phyloP scores from a whole-genome alignment of 1,140 invertebrate genomes.

The Cydia pomonella region DNA sequence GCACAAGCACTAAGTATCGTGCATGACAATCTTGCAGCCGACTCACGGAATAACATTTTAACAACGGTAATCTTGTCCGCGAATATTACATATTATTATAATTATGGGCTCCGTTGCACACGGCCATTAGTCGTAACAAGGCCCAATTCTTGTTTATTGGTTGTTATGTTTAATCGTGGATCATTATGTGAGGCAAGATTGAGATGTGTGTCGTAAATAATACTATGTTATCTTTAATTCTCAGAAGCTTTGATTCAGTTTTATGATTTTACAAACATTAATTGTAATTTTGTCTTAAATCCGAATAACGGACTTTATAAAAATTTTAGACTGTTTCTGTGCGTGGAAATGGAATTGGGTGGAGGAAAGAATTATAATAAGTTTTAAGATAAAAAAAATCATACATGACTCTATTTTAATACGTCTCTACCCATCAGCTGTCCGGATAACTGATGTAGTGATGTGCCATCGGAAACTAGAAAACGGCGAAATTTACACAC shows the following conservation, averaged over 20 bases:
- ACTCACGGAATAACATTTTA: conserved; percentile 19
- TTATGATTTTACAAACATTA: background rate
- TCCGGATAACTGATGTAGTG: too few relatives aligned
- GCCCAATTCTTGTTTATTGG: conserved; percentile 5
- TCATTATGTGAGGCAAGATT: background rate
- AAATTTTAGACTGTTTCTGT: too few relatives aligned
- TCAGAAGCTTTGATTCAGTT: background rate
- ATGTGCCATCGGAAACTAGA: too few relatives aligned
- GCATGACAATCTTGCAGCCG: background rate
- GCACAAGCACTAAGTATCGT: background rate
- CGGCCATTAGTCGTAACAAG: conserved; percentile 23
- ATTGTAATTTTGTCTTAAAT: too few relatives aligned
- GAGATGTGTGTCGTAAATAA: conserved; percentile 3
- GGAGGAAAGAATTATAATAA: too few relatives aligned
- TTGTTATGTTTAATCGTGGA: background rate
- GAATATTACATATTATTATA: conserved; percentile 14
- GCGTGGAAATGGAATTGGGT: too few relatives aligned
- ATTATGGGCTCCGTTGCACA: conserved; percentile 13
- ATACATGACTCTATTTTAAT: too few relatives aligned
- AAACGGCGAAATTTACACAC: too few relatives aligned
- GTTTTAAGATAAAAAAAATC: too few relatives aligned
- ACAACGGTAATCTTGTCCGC: conserved; percentile 13
- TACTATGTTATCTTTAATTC: too few relatives aligned
- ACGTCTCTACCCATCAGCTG: too few relatives aligned
- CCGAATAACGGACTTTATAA: too few relatives aligned